phyloP scores from a whole-genome alignment of 2,797 vertebrate genomes.

The Parotocinclus haroldoi region DNA sequence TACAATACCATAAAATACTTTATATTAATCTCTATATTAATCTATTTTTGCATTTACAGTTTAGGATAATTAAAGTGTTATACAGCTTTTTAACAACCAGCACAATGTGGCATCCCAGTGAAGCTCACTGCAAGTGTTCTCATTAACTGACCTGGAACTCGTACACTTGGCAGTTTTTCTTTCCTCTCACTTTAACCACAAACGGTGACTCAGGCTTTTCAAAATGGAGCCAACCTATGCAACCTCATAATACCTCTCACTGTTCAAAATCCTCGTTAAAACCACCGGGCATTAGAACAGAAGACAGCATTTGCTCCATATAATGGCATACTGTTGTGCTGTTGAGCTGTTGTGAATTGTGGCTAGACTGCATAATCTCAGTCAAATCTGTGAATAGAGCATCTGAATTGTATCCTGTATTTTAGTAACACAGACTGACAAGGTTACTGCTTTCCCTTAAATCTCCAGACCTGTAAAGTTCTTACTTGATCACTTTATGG shows the following conservation, averaged over 20 bases:
- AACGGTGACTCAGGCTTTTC: conserved; percentile 56
- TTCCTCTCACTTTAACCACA: conserved; percentile 39
- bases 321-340: conserved; percentile 29
- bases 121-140: too few species aligned
- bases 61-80: not conserved
- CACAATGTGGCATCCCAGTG: too few species aligned
- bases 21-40: not conserved
- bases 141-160: conserved; percentile 29
- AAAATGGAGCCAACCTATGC: conserved; percentile 39
- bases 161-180: conserved; percentile 29
- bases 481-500: conserved; percentile 18
- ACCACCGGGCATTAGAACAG: conserved; percentile 46
- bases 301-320: conserved; percentile 33
- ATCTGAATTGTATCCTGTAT: not conserved
- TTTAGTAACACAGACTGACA: too few species aligned
- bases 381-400: conserved; percentile 10
- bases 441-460: conserved; percentile 13
- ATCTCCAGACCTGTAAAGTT: conserved; percentile 12
- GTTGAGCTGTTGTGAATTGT: conserved; percentile 6
- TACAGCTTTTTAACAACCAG: not conserved
- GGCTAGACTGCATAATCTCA: conserved; percentile 12
- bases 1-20: too few species aligned
- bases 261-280: conserved; percentile 51
- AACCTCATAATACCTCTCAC: conserved; percentile 39
- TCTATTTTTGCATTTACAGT: not conserved